Evolutionary conservation across 2,888 invertebrate species (phyloP).

Genomic region (Cantharis nigra): DNA sequence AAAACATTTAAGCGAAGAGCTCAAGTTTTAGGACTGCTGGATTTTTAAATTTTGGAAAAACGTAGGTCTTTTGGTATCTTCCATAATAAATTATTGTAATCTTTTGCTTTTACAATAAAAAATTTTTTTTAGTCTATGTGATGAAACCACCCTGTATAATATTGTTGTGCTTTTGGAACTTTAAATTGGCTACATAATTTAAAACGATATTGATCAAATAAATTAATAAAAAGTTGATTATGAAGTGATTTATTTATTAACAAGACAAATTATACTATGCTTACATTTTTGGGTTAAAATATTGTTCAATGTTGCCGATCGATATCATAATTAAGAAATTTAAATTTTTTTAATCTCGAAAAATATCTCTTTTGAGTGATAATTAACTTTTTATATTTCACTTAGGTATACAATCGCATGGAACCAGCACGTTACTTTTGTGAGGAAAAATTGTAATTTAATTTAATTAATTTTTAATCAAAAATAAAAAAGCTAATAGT

Average conservation of each 20-base stretch:
- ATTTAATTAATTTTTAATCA: neutral
- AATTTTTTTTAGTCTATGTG: neutral
- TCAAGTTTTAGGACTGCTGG: neutral
- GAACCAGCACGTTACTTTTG: neutral
- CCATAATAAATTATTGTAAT: too few relatives aligned
- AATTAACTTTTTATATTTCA: neutral
- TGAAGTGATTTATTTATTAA: neutral
- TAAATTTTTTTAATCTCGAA: neutral
- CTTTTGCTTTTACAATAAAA: neutral
- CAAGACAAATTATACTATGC: neutral
- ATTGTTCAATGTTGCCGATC: neutral
- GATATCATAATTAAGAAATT: neutral
- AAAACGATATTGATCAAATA: neutral
- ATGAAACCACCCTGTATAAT: neutral
- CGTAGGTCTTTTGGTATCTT: neutral
- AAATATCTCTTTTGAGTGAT: neutral
- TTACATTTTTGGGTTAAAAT: neutral
- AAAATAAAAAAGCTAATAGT: neutral
- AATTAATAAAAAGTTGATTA: neutral
- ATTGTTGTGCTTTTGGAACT: neutral
- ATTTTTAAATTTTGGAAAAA: neutral
- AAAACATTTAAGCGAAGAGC: too few relatives aligned
- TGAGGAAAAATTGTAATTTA: neutral
- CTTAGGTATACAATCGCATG: neutral
- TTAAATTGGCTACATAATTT: neutral